Conservation (phyloP, 2,113 vertebrate species). For the Lutjanus erythropterus region DNA sequence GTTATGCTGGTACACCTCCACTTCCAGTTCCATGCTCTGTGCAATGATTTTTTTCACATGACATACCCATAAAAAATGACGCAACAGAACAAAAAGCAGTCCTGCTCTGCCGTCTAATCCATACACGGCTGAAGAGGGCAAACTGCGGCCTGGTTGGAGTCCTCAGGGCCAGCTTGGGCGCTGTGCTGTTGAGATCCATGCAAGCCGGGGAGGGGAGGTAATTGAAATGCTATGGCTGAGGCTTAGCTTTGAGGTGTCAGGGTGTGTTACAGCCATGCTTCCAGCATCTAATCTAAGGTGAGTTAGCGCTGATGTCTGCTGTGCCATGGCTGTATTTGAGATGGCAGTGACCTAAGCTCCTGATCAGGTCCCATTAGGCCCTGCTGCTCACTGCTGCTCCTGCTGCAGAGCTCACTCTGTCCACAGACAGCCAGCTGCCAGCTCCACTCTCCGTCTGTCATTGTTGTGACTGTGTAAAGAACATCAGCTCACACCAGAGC, state of each 20-base stretch:
- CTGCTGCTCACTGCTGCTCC: constrained; percentile 39
- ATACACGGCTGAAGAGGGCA: background rate
- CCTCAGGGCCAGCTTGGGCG: constrained; percentile 1
- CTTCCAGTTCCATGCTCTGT: background rate
- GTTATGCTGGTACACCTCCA: background rate
- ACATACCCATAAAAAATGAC: background rate
- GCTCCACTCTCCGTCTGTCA: constrained; percentile 59
- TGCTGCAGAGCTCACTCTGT: constrained; percentile 33
- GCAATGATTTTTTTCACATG: constrained; percentile 2
- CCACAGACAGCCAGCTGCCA: constrained; percentile 68
- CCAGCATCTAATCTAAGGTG: constrained; percentile 78
- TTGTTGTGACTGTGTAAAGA: background rate
- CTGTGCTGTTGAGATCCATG: constrained; percentile 26
- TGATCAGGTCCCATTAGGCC: constrained; percentile 82
- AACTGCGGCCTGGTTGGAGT: constrained; percentile 21
- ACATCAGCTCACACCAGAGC: constrained; percentile 27
- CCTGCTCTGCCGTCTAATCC: background rate
- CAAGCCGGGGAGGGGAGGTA: constrained; percentile 56
- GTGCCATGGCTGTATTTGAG: constrained; percentile 77
- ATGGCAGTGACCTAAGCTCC: constrained; percentile 82
- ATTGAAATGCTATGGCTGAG: constrained; percentile 81
- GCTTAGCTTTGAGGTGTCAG: constrained; percentile 82
- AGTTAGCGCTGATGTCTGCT: constrained; percentile 75
- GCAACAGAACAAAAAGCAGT: constrained; percentile 27
- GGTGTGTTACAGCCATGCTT: constrained; percentile 67